Percentiles rank a stretch among this genome's conserved stretches.
Conservation (phyloP, 1,140 invertebrate species). For the Apis cerana region DNA sequence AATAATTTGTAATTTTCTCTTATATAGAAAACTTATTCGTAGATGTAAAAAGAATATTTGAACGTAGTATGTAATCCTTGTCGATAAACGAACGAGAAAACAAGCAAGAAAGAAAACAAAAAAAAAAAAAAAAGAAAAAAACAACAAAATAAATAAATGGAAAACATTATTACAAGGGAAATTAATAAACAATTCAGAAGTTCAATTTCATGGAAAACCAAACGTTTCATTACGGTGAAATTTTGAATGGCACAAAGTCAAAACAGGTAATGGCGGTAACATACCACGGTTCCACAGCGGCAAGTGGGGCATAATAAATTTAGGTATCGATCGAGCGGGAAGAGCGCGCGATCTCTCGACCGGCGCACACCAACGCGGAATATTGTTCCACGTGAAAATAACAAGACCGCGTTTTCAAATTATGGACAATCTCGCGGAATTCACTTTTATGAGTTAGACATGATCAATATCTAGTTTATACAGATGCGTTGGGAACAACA, state of each 20-base stretch:
- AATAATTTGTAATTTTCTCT: neutral
- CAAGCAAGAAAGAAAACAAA: neutral
- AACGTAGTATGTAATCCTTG: neutral
- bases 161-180: neutral
- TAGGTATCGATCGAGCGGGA: conserved; percentile 49
- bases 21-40: no score
- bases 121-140: neutral
- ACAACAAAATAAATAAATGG: neutral
- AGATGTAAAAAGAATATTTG: no score
- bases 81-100: neutral
- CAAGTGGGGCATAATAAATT: conserved; percentile 51
- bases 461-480: conserved; percentile 38
- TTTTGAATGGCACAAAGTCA: conserved; percentile 33
- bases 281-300: conserved; percentile 6
- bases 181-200: neutral
- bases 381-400: conserved; percentile 42
- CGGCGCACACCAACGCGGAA: neutral
- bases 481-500: neutral
- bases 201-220: neutral
- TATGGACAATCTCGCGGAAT: conserved; percentile 30
- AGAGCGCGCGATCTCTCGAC: conserved; percentile 41
- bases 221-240: conserved; percentile 4
- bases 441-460: conserved; percentile 44
- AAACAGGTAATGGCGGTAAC: conserved; percentile 41
- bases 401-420: conserved; percentile 38